These are phyloP conservation scores for Nesogale talazaci DNA, from an alignment of 2,113 vertebrate species.

Conservation along the genomic window DNA sequence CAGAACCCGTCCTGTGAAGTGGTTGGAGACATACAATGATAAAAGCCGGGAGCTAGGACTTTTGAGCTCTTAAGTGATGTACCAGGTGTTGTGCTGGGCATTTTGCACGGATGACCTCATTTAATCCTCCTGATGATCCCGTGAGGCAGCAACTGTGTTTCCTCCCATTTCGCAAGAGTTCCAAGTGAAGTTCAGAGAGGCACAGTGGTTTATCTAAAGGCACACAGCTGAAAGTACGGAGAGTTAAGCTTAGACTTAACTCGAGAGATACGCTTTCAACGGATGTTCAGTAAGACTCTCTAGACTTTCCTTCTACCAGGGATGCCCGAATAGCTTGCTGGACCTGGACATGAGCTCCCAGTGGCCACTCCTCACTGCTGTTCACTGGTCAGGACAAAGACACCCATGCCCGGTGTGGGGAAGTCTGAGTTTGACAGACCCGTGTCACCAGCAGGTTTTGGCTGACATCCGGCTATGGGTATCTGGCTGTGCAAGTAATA, in stretches of 20 bases:
- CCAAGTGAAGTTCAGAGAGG: neutral
- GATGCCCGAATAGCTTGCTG: neutral
- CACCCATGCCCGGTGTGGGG: neutral
- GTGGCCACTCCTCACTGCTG: neutral
- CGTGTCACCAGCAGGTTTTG: neutral
- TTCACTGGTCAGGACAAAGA: neutral
- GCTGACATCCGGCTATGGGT: neutral
- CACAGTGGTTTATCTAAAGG: neutral
- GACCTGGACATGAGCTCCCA: neutral
- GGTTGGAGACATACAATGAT: neutral
- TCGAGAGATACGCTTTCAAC: neutral
- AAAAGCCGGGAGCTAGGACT: neutral
- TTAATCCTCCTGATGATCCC: neutral
- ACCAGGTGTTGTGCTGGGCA: constrained; percentile 18
- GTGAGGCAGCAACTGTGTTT: constrained; percentile 1
- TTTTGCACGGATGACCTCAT: neutral
- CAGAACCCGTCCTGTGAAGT: neutral
- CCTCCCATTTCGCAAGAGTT: neutral
- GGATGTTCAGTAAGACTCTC: neutral
- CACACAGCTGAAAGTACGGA: neutral
- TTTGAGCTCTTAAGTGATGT: neutral
- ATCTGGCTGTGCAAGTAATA: neutral
- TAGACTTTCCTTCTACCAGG: neutral
- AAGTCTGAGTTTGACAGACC: neutral
- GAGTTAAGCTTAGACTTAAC: neutral